Evolutionary conservation across 2,113 vertebrate genomes (phyloP).

Genomic region (Salvelinus sp.): DNA sequence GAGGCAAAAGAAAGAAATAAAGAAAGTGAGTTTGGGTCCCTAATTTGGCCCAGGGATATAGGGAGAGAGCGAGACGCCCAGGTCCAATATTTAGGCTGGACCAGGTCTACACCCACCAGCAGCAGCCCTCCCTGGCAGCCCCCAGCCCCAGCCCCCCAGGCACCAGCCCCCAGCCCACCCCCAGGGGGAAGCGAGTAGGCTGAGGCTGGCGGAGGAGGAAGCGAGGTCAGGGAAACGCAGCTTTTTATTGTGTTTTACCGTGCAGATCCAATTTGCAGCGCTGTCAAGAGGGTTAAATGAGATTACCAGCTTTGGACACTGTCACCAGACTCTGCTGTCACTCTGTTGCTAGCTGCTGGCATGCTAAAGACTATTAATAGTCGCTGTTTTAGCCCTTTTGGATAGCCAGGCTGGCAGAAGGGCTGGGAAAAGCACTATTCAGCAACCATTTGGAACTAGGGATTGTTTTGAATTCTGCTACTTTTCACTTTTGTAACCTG

Average conservation of each 20-base stretch:
- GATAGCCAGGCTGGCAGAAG: constrained; percentile 10
- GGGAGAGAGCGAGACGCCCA: neutral
- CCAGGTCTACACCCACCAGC: no score
- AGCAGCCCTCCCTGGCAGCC: no score
- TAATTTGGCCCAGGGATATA: constrained; percentile 50
- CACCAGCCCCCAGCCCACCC: no score
- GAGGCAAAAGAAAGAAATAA: neutral
- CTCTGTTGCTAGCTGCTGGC: constrained; percentile 69
- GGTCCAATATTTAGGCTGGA: constrained; percentile 23
- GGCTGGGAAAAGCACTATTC: neutral
- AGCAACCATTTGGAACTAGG: neutral
- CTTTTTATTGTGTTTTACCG: constrained; percentile 77
- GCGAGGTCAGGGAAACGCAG: constrained; percentile 78
- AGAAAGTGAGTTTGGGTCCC: neutral
- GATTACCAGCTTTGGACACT: constrained; percentile 83
- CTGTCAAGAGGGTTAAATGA: constrained; percentile 84
- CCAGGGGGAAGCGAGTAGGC: neutral
- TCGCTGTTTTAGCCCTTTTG: constrained; percentile 65
- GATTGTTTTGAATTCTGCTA: no score
- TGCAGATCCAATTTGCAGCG: constrained; percentile 82
- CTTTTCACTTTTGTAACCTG: neutral
- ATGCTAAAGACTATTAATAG: constrained; percentile 79
- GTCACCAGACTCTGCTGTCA: constrained; percentile 70
- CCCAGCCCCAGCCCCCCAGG: neutral
- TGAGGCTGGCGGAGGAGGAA: constrained; percentile 36